These are phyloP conservation scores for Sphenodon punctatus DNA, from an alignment of 2,797 vertebrate species.

Conservation along the genomic window DNA sequence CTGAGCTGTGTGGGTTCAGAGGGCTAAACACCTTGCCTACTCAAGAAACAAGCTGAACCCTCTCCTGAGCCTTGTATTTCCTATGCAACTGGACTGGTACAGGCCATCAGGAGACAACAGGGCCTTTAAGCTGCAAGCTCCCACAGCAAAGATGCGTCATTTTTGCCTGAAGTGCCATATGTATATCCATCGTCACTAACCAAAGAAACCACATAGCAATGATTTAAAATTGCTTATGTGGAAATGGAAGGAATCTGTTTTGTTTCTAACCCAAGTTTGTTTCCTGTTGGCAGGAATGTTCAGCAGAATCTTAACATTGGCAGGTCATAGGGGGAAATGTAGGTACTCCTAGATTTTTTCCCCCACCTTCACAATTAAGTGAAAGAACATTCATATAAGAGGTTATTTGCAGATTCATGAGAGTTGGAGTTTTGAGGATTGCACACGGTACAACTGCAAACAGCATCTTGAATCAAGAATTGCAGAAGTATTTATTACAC, in stretches of 20 bases:
- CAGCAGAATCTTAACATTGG: not conserved
- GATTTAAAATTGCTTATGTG: not conserved
- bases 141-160: not conserved
- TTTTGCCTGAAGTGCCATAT: not conserved
- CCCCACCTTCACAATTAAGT: not conserved
- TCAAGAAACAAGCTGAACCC: not conserved
- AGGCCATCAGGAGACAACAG: not conserved
- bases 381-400: not conserved
- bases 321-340: accelerated
- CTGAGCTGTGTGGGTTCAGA: not conserved
- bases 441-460: not conserved
- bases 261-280: not conserved
- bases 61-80: not conserved
- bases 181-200: not conserved
- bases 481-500: not conserved
- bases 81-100: not conserved
- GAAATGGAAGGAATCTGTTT: not conserved
- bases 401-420: not conserved
- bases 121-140: accelerated
- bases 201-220: not conserved
- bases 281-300: not conserved
- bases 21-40: not conserved
- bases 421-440: accelerated
- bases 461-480: not conserved
- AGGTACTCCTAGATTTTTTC: not conserved